These are phyloP conservation scores for Cataglyphis rosenhaueri DNA, from an alignment of 2,888 invertebrate species.

Conservation along the genomic window DNA sequence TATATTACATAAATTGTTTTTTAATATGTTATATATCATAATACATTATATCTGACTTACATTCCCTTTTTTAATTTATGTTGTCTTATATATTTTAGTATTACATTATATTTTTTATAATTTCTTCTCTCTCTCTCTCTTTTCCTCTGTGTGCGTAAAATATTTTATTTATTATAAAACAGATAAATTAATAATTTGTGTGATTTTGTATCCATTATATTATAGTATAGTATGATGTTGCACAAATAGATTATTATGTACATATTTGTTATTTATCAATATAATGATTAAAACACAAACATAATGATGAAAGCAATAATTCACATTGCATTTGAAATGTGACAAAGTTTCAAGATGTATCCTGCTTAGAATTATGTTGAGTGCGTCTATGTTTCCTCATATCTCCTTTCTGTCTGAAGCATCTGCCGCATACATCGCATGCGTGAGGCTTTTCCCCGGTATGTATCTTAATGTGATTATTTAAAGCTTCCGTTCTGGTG, in stretches of 20 bases:
- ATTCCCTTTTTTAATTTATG: not conserved
- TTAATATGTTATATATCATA: not conserved
- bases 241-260: not conserved
- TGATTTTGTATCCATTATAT: not conserved
- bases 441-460: slow-evolving; percentile 85
- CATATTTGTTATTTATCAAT: not conserved
- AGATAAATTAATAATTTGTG: slow-evolving; percentile 18
- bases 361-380: slow-evolving; percentile 71
- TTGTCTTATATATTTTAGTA: not conserved
- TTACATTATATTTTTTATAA: not conserved
- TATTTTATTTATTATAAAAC: not conserved
- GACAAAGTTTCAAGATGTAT: slow-evolving; percentile 31
- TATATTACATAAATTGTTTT: not conserved
- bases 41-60: not conserved
- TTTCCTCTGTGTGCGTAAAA: not conserved
- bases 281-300: not conserved
- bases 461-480: slow-evolving; percentile 88
- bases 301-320: not conserved
- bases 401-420: slow-evolving; percentile 82
- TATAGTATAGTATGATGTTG: not conserved
- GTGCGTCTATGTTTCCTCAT: slow-evolving; percentile 81
- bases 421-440: slow-evolving; percentile 80
- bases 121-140: not conserved
- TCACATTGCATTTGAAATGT: not conserved
- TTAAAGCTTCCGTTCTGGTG: slow-evolving; percentile 89